These are phyloP conservation scores for Dipodomys ordii DNA, from an alignment of 2,113 vertebrate species.

Conservation along the genomic window DNA sequence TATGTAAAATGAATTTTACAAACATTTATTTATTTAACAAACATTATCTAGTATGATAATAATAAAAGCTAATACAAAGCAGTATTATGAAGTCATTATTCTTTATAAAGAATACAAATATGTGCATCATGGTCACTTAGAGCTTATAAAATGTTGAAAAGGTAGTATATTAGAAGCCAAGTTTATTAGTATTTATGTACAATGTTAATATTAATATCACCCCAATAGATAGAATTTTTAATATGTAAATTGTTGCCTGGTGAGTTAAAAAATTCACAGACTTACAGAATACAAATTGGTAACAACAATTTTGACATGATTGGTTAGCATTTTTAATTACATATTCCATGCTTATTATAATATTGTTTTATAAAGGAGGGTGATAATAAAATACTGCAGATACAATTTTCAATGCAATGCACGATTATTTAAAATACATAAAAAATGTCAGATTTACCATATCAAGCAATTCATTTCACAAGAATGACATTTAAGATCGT, in stretches of 20 bases:
- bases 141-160: background rate
- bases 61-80: background rate
- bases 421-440: background rate
- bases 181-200: background rate
- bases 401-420: background rate
- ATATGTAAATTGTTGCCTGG: background rate
- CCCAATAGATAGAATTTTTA: constrained; percentile 25
- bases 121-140: background rate
- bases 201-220: constrained; percentile 26
- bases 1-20: constrained; percentile 37
- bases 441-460: background rate
- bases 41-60: constrained; percentile 12
- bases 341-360: background rate
- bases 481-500: background rate
- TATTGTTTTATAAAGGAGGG: background rate
- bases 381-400: constrained; percentile 9
- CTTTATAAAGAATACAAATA: constrained; percentile 10
- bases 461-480: background rate
- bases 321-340: background rate
- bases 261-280: background rate
- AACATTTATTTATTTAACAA: constrained; percentile 51
- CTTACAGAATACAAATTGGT: background rate
- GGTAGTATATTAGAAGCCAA: background rate
- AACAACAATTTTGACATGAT: background rate
- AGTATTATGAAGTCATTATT: constrained; percentile 39